Evolutionary conservation across 1,140 invertebrate genomes (phyloP), one percentile per base, ranked within the genome.

Genomic region (Heterodera carotae): DNA sequence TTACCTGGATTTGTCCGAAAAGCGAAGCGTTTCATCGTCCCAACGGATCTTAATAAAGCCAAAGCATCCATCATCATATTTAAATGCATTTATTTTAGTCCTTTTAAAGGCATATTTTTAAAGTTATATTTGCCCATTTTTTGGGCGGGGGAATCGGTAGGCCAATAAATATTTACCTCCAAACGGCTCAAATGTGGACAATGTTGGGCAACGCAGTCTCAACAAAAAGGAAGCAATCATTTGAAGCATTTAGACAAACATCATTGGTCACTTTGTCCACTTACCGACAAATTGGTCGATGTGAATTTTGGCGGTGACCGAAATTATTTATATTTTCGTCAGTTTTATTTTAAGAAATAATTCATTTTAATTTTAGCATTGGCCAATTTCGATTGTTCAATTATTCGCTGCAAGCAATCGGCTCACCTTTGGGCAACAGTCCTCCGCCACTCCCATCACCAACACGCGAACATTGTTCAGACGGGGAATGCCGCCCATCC

Each of bases 1-100:
- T 88, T 98, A 98, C 88, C 97, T 96, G 87, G 95, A 97, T 89
- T 99, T 99, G 88, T 99, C 97, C 34, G 95, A 98, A 89, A 98
- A 99, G 67, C 97, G 91, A 7, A 99, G 91, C 84, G 97, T 98
- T 81, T 97, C 95, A 0, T 96, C 95, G 88, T 99, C 97, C 97
- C 97, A 99, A 81, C 95, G 90, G 27, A 99, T 90, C 88, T 56
- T 22, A 56, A 56, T 18, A 18, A 5, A 56, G 18, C 39, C 7
- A 56, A 56, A 53, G 1, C 12, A 53, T 43, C 12, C 39, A 43
- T n/a, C n/a, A n/a, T n/a, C 39, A 43, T 6, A 43, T 43, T 43
- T 12, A 43, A 43, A n/a, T n/a, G n/a, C n/a, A n/a, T n/a, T n/a
- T n/a, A n/a, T n/a, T n/a, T n/a, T n/a, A n/a, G n/a, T n/a, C n/a